A percentile compares a stretch with the other conserved stretches of the same genome.
Evolutionary conservation across 1,140 invertebrate genomes (phyloP).

Genomic region (Hesperophylax magnus): DNA sequence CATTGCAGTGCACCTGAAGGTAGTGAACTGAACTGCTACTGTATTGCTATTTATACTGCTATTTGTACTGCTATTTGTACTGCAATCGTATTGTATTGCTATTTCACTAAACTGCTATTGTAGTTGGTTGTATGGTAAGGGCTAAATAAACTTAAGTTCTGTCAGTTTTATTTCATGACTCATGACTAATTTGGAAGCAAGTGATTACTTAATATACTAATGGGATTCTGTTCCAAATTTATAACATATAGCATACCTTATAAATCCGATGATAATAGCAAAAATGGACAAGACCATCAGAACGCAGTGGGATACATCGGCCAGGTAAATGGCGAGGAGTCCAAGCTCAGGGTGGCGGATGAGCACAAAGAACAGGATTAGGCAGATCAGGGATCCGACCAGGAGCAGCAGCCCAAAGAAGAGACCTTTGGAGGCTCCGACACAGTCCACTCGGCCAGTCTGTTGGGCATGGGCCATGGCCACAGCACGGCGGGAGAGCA

Average conservation of each 20-base stretch:
- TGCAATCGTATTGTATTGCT: too few species aligned
- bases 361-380: slow-evolving; percentile 95
- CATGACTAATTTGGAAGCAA: too few species aligned
- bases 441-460: slow-evolving; percentile 89
- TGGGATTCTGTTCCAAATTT: too few species aligned
- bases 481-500: slow-evolving; percentile 85
- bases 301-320: slow-evolving; percentile 90
- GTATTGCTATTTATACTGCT: too few species aligned
- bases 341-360: slow-evolving; percentile 86
- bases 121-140: too few species aligned
- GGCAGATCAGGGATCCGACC: slow-evolving; percentile 91
- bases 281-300: slow-evolving; percentile 90
- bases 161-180: too few species aligned
- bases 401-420: slow-evolving; percentile 93
- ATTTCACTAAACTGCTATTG: too few species aligned
- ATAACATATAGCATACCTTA: slow-evolving; percentile 72
- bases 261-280: slow-evolving; percentile 92
- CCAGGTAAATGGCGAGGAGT: slow-evolving; percentile 88
- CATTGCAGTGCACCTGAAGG: too few species aligned
- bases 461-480: slow-evolving; percentile 85
- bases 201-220: too few species aligned
- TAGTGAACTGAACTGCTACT: too few species aligned
- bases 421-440: slow-evolving; percentile 93
- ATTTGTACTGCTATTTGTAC: too few species aligned
- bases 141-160: too few species aligned